These are phyloP conservation scores for Auanema sp. DNA, from an alignment of 2,888 invertebrate genomes.

Conservation along the genomic window DNA sequence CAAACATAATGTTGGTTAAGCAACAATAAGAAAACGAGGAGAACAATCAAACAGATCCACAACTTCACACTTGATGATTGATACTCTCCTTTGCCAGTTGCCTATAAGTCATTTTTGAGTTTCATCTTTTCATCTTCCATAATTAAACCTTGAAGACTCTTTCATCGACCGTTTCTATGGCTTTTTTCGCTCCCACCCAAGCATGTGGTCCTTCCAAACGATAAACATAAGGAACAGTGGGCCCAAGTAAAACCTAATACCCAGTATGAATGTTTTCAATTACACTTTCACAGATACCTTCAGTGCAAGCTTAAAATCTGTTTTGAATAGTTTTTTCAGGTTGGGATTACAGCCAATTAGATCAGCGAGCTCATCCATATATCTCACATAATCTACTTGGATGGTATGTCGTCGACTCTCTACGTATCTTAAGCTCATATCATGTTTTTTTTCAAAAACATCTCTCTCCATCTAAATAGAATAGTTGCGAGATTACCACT, in stretches of 20 bases:
- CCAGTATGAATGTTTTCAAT: conserved; percentile 3
- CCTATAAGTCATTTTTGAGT: too few relatives aligned
- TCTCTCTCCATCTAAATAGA: conserved; percentile 63
- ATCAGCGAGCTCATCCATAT: conserved; percentile 67
- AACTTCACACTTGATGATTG: too few relatives aligned
- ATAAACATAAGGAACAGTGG: conserved; percentile 34
- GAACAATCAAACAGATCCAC: too few relatives aligned
- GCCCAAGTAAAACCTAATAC: conserved; percentile 25
- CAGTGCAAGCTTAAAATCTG: conserved; percentile 12
- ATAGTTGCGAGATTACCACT: neutral
- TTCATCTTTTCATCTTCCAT: too few relatives aligned
- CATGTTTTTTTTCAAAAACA: conserved; percentile 55
- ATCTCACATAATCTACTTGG: conserved; percentile 64
- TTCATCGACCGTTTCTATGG: conserved; percentile 25
- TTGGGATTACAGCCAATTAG: conserved; percentile 41
- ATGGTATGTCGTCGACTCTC: conserved; percentile 65
- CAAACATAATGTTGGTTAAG: too few relatives aligned
- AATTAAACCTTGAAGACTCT: conserved; percentile 19
- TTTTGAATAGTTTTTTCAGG: conserved; percentile 5
- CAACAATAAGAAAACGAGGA: too few relatives aligned
- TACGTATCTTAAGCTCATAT: conserved; percentile 54
- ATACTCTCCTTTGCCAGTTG: too few relatives aligned
- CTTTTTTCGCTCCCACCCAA: conserved; percentile 65
- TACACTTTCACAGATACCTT: conserved; percentile 10
- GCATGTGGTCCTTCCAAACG: conserved; percentile 63